Evolutionary conservation across 2,888 invertebrate genomes (phyloP), one percentile per base, ranked within the genome.

Genomic region (Camponotus fellah): DNA sequence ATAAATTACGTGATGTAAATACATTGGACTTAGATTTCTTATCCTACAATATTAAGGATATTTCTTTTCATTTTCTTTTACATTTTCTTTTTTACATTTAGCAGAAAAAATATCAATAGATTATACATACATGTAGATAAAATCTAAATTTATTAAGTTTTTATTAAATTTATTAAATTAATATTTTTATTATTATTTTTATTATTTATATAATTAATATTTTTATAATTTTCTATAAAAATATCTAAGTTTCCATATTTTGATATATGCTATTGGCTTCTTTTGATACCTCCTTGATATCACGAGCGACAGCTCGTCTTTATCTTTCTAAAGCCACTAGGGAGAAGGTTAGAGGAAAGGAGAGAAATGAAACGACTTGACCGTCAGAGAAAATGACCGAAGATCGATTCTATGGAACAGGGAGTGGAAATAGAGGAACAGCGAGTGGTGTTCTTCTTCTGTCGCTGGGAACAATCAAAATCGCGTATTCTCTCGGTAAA

Each of bases 401-500:
- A 82, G 74, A 82, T 46, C 56, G 79, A 75, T 37, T 53, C 37
- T 32, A 69, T 53, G 34, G 14, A 66, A 37, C 32, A 43, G 76
- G 37, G 69, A 46, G 21, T 69, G 64, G 69, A 74, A 65, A 80
- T 71, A 60, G 84, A 74, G 68, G 77, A 79, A 46, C 60, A 34
- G 43, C 58, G 60, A 34, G 32, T 69, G 46, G 72, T 77, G 53
- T 79, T 74, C 77, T 65, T 81, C 58, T 74, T 37, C 66, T 68
- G 49, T 40, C 49, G n/a, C 32, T n/a, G 58, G 12, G 53, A 62
- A 85, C 84, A 75, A 76, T 82, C 75, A 76, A 83, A 82, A 84
- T 82, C 75, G 84, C 84, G 82, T 69, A 75, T 84, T 84, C 71
- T 71, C 83, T 76, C 75, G 65, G 65, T 60, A 84, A 82, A 84